A percentile compares a stretch with the other conserved stretches of the same genome.
These are phyloP conservation scores for Nipponacmea schrenckii DNA, from an alignment of 2,888 invertebrate species.

Conservation along the genomic window DNA sequence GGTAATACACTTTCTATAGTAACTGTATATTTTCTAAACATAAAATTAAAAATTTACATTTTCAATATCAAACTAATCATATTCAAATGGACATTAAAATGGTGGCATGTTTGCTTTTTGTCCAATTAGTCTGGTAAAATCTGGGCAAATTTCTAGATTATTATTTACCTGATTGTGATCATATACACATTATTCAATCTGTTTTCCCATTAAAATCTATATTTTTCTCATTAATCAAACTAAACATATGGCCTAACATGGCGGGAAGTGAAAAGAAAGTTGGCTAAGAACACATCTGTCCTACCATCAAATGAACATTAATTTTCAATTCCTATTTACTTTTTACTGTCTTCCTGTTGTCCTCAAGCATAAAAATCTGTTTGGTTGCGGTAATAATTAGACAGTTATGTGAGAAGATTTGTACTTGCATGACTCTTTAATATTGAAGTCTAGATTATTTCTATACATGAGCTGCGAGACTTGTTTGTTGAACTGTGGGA, in stretches of 20 bases:
- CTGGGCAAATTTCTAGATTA: neutral
- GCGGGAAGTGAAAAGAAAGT: neutral
- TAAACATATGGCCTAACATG: constrained; percentile 5
- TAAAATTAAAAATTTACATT: constrained; percentile 3
- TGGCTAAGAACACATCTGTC: constrained; percentile 1
- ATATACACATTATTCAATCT: constrained; percentile 1
- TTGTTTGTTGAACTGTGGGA: too few relatives aligned
- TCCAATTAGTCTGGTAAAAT: too few relatives aligned
- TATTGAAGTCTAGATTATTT: too few relatives aligned
- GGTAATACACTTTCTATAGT: too few relatives aligned
- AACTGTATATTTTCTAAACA: constrained; percentile 2
- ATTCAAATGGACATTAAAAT: constrained; percentile 1
- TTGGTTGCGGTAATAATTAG: constrained; percentile 1
- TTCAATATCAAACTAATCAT: neutral
- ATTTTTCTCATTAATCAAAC: neutral
- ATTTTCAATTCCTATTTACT: neutral
- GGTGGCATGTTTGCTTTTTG: neutral
- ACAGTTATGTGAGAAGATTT: neutral
- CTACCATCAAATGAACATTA: neutral
- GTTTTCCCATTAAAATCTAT: neutral
- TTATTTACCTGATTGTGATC: neutral
- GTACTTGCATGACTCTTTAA: constrained; percentile 1
- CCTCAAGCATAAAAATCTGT: neutral
- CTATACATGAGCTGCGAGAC: too few relatives aligned
- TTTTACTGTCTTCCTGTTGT: neutral